Base-by-base conservation (phyloP, 2,113 vertebrate genomes). In the Strigops habroptila region DNA sequence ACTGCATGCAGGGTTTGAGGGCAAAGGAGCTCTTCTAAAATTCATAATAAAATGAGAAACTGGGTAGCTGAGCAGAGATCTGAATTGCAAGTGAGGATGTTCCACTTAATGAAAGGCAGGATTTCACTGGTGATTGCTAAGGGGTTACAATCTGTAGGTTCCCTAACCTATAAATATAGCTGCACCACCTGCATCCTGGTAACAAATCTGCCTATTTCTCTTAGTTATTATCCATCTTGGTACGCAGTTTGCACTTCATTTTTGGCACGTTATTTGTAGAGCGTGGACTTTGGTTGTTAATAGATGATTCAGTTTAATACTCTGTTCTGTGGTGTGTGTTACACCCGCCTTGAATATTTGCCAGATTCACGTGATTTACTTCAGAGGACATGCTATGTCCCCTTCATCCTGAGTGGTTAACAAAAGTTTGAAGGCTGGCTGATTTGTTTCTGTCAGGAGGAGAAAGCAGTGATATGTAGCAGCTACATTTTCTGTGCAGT, bases 381-480 rank as follows among this genome's bases (percentile, higher is more conserved):
- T 73, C 21, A n/a, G 48, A 70, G 55, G 46, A 90, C 75, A 46
- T 43, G 71, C 28, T 33, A 1, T 4, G 5, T 69, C 28, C 89
- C 37, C 75, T 77, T 83, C 82, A 79, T 16, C 64, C 68, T 23
- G 67, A 82, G 75, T 63, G 49, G 19, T 39, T 91, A 83, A 79
- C 75, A n/a, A 2, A 95, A 86, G 71, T 91, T 93, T 94, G 90
- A 93, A 88, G 88, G 82, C 73, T 94, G 71, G 49, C 60, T 91
- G 88, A 33, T 93, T 91, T 91, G 85, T 75, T 93, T 82, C 78
- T 93, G 68, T 64, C 80, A 59, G 79, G 33, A 74, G n/a, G 59
- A 84, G 67, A 57, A 89, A 69, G 70, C 49, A 57, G 43, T 25
- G 85, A 71, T 64, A 48, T 18, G 68, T 51, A 64, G 76, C 75